A percentile compares a stretch with the other conserved stretches of the same genome.
phyloP scores from a whole-genome alignment of 2,797 vertebrate genomes.

The Enteromius argenteus region DNA sequence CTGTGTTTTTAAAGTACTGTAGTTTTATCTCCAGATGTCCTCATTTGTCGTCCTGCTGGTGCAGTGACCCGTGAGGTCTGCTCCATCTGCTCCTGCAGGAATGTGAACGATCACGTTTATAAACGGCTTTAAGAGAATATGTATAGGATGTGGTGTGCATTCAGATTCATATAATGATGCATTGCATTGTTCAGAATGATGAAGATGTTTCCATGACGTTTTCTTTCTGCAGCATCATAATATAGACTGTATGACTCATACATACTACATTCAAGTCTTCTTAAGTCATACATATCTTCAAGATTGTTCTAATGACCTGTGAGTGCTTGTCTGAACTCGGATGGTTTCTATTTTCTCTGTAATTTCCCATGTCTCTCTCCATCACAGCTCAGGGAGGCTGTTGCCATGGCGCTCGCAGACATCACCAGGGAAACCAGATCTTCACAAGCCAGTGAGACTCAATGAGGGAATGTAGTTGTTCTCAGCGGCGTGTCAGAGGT shows the following conservation, averaged over 20 bases:
- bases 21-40: slow-evolving; percentile 31
- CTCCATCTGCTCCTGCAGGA: slow-evolving; percentile 52
- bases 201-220: not conserved
- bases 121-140: not conserved
- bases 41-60: slow-evolving; percentile 55
- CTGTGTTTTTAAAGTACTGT: not conserved
- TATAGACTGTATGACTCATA: not conserved
- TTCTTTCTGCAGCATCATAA: not conserved
- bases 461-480: slow-evolving; percentile 19
- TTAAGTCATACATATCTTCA: not conserved
- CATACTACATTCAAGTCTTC: not conserved
- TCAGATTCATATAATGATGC: not conserved
- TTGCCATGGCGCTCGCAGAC: slow-evolving; percentile 57
- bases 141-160: not conserved
- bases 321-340: not conserved
- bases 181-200: not conserved
- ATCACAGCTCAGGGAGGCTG: slow-evolving; percentile 43
- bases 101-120: not conserved
- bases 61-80: slow-evolving; percentile 18
- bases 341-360: slow-evolving; percentile 15
- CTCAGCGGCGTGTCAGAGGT: not conserved
- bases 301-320: not conserved
- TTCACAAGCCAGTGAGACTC: slow-evolving; percentile 39
- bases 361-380: slow-evolving; percentile 29
- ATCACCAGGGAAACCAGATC: slow-evolving; percentile 61